A percentile compares a stretch with the other conserved stretches of the same genome.
Conservation (phyloP, 2,797 vertebrate species). For the Sebastes vulpes region DNA sequence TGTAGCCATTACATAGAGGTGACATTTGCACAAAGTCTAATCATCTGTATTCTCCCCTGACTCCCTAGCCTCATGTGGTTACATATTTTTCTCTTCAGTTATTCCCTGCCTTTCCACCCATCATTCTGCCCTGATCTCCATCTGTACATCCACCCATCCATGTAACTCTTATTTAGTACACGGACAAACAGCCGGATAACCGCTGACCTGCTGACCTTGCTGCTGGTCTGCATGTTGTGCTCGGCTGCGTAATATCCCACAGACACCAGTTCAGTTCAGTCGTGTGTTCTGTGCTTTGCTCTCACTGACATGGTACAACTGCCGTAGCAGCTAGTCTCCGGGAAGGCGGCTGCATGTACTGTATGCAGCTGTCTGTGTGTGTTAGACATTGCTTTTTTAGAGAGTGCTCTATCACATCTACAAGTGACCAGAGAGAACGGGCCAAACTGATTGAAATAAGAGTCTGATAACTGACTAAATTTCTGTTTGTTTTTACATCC, state of each 20-base stretch:
- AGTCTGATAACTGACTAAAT: background rate
- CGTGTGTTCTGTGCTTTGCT: slow-evolving; percentile 26
- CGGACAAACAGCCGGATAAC: background rate
- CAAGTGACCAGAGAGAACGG: slow-evolving; percentile 31
- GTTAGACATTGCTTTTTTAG: slow-evolving; percentile 5
- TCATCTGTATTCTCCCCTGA: slow-evolving; percentile 22
- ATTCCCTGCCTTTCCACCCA: background rate
- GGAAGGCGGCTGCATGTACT: background rate
- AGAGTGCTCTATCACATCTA: slow-evolving; percentile 3
- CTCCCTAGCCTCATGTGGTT: background rate
- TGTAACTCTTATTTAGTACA: slow-evolving; percentile 9
- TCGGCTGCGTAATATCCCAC: slow-evolving; percentile 7
- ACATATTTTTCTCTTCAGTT: background rate
- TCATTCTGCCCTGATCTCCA: background rate
- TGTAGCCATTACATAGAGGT: slow-evolving; percentile 15
- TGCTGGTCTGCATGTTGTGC: slow-evolving; percentile 1
- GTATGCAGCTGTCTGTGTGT: background rate
- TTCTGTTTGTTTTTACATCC: background rate
- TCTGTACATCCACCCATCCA: background rate
- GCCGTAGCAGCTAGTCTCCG: background rate
- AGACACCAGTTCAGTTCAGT: slow-evolving; percentile 19
- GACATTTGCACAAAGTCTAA: slow-evolving; percentile 32
- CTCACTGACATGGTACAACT: slow-evolving; percentile 18
- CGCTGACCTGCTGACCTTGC: slow-evolving; percentile 31
- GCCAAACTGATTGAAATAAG: slow-evolving; percentile 44